Percentiles rank a stretch among this genome's conserved stretches.
Evolutionary conservation across 2,888 invertebrate species (phyloP).

Genomic region (Melinaea marsaeus): DNA sequence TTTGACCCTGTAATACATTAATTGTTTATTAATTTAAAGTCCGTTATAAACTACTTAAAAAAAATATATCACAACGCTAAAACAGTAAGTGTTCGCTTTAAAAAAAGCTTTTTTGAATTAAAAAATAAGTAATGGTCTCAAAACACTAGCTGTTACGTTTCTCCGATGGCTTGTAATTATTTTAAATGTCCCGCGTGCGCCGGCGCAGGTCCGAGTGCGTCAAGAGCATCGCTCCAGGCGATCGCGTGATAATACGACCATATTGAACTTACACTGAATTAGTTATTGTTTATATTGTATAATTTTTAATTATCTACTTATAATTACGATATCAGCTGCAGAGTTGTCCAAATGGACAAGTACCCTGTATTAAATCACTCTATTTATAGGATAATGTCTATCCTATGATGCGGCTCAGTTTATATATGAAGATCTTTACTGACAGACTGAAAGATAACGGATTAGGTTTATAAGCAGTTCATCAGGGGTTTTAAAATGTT

Average conservation of each 20-base stretch:
- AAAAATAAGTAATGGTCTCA: slow-evolving; percentile 77
- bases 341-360: too few relatives aligned
- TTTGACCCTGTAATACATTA: too few relatives aligned
- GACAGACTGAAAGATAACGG: too few relatives aligned
- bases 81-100: slow-evolving; percentile 66
- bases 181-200: slow-evolving; percentile 75
- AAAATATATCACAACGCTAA: slow-evolving; percentile 57
- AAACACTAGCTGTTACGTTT: slow-evolving; percentile 76
- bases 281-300: slow-evolving; percentile 23
- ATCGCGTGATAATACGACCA: slow-evolving; percentile 66
- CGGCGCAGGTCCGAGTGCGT: slow-evolving; percentile 34
- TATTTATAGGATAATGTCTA: too few relatives aligned
- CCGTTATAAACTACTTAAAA: slow-evolving; percentile 29
- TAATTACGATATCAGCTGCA: too few relatives aligned
- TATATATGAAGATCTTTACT: too few relatives aligned
- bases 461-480: too few relatives aligned
- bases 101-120: slow-evolving; percentile 66
- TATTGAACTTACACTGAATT: slow-evolving; percentile 56
- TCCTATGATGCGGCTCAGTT: too few relatives aligned
- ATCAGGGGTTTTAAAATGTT: too few relatives aligned
- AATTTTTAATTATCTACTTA: neutral
- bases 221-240: slow-evolving; percentile 54
- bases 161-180: slow-evolving; percentile 78
- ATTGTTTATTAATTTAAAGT: too few relatives aligned
- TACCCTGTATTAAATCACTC: too few relatives aligned